Conservation (phyloP, 64 coral and sea anemone genomes). For the Exaiptasia diaphana region DNA sequence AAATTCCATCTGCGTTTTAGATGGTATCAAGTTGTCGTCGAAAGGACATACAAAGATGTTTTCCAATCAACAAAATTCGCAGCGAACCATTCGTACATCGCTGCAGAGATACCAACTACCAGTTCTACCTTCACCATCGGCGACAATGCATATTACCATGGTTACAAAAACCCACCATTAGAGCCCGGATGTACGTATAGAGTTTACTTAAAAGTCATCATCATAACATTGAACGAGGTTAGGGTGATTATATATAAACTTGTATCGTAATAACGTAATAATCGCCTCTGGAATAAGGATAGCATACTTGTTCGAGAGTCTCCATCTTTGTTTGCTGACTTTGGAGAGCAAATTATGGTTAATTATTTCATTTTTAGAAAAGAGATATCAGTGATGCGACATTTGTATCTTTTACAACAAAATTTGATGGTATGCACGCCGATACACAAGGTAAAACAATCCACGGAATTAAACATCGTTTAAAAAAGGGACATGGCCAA, state of each 20-base stretch:
- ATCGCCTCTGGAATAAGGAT: not conserved
- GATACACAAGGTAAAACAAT: not conserved
- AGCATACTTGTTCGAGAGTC: not conserved
- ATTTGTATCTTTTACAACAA: not conserved
- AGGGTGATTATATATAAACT: not conserved
- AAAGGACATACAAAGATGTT: too few relatives aligned
- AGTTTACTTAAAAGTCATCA: not conserved
- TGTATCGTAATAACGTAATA: not conserved
- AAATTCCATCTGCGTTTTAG: too few relatives aligned
- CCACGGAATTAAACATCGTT: too few relatives aligned
- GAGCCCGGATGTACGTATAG: not conserved
- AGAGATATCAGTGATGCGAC: not conserved
- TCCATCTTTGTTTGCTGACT: not conserved
- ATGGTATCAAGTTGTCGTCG: too few relatives aligned
- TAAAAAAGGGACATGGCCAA: too few relatives aligned
- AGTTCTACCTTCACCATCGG: not conserved
- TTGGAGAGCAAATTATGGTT: not conserved
- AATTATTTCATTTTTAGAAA: not conserved
- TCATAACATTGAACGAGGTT: not conserved
- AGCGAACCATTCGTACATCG: too few relatives aligned
- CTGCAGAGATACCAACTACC: not conserved
- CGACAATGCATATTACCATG: not conserved
- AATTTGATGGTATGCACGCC: too few relatives aligned
- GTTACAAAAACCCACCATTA: constrained; percentile 3
- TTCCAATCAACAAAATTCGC: too few relatives aligned